A percentile compares a stretch with the other conserved stretches of the same genome.
Conservation (phyloP, 1,140 invertebrate species). For the Pentalonia nigronervosa region DNA sequence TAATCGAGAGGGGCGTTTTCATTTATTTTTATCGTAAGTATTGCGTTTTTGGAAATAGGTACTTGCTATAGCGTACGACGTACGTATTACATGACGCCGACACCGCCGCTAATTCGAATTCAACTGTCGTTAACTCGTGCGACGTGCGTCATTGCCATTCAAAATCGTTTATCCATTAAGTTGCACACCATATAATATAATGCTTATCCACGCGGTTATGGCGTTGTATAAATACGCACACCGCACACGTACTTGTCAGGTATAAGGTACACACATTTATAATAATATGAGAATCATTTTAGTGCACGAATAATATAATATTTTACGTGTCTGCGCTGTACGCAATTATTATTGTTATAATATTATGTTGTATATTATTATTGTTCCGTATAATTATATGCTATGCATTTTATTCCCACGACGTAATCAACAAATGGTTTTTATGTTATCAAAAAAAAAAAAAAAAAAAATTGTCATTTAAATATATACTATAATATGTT, state of each 20-base stretch:
- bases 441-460: background rate
- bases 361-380: background rate
- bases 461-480: constrained; percentile 1
- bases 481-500: background rate
- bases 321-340: background rate
- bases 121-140: constrained; percentile 11
- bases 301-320: background rate
- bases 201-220: background rate
- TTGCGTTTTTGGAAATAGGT: background rate
- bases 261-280: background rate
- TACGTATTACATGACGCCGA: background rate
- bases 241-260: background rate
- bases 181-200: background rate
- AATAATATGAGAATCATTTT: background rate
- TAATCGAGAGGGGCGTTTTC: background rate
- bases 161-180: constrained; percentile 7
- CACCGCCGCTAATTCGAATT: background rate
- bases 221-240: background rate
- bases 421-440: background rate
- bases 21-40: background rate
- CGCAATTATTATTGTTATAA: background rate
- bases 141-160: constrained; percentile 23
- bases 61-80: background rate
- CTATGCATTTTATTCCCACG: background rate
- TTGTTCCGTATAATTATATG: background rate